A percentile compares a stretch with the other conserved stretches of the same genome.
These are phyloP conservation scores for Julus scanicus DNA, from an alignment of 2,888 invertebrate genomes.

Conservation along the genomic window DNA sequence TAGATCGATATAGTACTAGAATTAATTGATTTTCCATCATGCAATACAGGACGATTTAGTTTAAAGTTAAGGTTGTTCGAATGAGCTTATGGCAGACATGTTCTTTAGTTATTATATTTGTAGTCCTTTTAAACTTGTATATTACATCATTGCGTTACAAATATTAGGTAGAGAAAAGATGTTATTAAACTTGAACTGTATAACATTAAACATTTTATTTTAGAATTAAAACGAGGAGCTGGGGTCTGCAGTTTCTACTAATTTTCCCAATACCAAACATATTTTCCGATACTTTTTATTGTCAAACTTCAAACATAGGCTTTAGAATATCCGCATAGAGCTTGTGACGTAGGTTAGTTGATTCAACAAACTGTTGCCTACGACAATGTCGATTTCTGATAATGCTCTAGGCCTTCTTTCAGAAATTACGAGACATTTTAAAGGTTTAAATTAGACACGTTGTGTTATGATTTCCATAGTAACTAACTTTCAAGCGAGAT, in stretches of 20 bases:
- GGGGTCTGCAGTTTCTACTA: neutral
- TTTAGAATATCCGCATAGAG: neutral
- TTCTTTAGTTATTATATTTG: too few relatives aligned
- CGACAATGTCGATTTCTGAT: constrained; percentile 11
- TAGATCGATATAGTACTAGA: neutral
- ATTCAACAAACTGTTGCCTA: constrained; percentile 19
- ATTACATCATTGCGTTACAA: too few relatives aligned
- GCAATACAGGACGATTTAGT: neutral
- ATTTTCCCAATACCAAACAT: neutral
- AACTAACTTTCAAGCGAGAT: neutral
- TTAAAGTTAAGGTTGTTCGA: neutral
- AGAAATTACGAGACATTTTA: neutral
- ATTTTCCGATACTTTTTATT: neutral
- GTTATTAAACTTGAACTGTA: too few relatives aligned
- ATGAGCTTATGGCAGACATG: neutral
- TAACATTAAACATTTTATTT: too few relatives aligned
- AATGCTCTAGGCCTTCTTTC: neutral
- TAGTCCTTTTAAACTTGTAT: too few relatives aligned
- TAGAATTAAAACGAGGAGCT: too few relatives aligned
- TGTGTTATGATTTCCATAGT: neutral
- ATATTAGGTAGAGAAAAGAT: too few relatives aligned
- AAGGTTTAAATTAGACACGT: neutral
- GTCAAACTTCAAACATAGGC: neutral
- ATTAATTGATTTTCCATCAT: neutral
- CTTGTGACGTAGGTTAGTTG: neutral